Percentiles rank a stretch among this genome's conserved stretches.
Conservation (phyloP, 2,797 vertebrate genomes). For the Anniella stebbinsi region DNA sequence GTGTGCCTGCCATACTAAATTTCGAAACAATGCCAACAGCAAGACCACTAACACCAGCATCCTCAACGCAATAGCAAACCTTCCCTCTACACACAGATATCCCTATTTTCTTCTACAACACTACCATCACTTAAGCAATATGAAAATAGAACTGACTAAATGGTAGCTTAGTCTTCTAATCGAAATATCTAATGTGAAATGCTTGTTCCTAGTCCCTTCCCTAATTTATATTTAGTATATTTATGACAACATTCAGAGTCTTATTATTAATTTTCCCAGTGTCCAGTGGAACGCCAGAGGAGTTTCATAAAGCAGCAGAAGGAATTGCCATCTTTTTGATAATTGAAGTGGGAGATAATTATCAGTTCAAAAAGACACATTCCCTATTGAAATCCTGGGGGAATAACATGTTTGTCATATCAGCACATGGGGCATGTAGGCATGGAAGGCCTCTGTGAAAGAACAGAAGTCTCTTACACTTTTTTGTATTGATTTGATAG, state of each 20-base stretch:
- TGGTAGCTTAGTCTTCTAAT: background rate
- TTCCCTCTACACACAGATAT: background rate
- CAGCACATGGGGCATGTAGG: no score
- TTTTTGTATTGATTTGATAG: no score
- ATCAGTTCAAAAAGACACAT: background rate
- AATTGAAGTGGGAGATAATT: background rate
- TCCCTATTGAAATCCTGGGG: background rate
- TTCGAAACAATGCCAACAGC: background rate
- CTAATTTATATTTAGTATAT: background rate
- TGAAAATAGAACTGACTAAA: background rate
- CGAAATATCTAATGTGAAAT: background rate
- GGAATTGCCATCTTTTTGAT: background rate
- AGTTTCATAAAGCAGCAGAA: background rate
- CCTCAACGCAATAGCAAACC: background rate
- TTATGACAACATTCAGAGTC: background rate
- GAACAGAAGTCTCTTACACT: no score
- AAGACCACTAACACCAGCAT: background rate
- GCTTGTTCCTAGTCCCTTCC: background rate
- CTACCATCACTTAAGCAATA: background rate
- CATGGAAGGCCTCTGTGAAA: no score
- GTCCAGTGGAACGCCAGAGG: background rate
- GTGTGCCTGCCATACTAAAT: background rate
- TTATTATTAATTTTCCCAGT: background rate
- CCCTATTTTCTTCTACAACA: background rate
- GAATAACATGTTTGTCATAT: background rate